These are phyloP conservation scores for Monoplex corrugatus DNA, from an alignment of 2,888 invertebrate genomes.

Conservation along the genomic window DNA sequence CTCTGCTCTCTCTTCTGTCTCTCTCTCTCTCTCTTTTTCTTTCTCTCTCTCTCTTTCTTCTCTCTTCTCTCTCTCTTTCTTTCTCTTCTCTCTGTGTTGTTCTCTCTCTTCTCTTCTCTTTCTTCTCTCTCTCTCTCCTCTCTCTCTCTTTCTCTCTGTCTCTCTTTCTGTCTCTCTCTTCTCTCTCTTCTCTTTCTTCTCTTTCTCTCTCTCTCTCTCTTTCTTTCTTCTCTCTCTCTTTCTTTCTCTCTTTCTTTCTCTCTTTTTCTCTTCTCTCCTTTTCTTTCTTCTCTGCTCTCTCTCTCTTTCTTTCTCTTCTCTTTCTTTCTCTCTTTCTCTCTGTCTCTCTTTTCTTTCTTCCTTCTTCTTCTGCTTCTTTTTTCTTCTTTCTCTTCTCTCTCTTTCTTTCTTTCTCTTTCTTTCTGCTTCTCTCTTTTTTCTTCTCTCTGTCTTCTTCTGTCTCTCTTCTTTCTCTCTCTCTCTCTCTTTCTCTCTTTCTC, in stretches of 20 bases:
- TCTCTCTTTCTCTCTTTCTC: not conserved
- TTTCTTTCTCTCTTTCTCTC: not conserved
- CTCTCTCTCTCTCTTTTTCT: not conserved
- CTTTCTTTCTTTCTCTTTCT: conserved; percentile 6
- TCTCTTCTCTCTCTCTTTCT: not conserved
- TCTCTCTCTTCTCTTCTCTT: not conserved
- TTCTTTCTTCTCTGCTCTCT: not conserved
- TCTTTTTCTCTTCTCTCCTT: too few relatives aligned
- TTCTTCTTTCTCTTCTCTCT: conserved; percentile 11
- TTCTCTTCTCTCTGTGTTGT: not conserved
- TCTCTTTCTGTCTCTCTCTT: too few relatives aligned
- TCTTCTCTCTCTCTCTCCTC: not conserved
- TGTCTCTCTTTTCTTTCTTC: not conserved
- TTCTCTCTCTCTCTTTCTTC: not conserved
- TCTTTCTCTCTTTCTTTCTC: not conserved
- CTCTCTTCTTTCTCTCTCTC: not conserved
- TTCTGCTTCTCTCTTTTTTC: not conserved
- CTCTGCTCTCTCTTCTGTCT: not conserved
- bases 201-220: too few relatives aligned
- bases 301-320: not conserved
- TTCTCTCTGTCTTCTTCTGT: not conserved
- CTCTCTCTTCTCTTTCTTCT: too few relatives aligned
- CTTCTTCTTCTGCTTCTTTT: not conserved
- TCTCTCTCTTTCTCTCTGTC: not conserved
- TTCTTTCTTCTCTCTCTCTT: too few relatives aligned